phyloP scores from a whole-genome alignment of 2,113 vertebrate genomes.

The Tragelaphus strepsiceros region DNA sequence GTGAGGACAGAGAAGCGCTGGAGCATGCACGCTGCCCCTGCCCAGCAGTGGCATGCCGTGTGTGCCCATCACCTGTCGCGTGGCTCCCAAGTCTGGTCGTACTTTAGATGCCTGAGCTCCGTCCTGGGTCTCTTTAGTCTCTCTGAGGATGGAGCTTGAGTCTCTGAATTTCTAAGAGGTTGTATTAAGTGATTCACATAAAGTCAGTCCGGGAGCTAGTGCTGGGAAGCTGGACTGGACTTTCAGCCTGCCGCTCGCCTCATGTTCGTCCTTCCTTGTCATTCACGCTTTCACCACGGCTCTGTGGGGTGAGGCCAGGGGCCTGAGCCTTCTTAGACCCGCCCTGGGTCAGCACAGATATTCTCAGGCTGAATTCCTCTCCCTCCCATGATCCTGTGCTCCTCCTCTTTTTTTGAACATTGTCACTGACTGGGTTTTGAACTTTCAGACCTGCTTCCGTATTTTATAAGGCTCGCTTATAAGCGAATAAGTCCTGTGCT shows the following conservation, averaged over 20 bases:
- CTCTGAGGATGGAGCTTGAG: not conserved
- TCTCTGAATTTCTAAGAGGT: not conserved
- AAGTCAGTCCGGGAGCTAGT: not conserved
- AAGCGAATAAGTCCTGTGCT: not conserved
- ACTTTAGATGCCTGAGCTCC: not conserved
- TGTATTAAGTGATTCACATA: not conserved
- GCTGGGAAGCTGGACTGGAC: not conserved
- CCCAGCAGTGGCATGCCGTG: too few species aligned
- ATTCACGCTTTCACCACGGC: not conserved
- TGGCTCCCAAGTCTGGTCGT: not conserved
- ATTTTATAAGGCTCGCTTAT: not conserved
- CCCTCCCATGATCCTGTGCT: not conserved
- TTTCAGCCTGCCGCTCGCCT: not conserved
- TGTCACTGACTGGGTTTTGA: not conserved
- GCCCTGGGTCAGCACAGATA: not conserved
- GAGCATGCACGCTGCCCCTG: not conserved
- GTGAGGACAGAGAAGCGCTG: not conserved
- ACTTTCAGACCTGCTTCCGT: not conserved
- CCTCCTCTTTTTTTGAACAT: not conserved
- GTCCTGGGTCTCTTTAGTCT: not conserved
- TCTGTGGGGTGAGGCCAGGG: not conserved
- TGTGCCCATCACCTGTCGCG: fast-evolving
- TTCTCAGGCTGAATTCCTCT: not conserved
- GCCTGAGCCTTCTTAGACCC: not conserved
- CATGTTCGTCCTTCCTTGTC: not conserved